Base-by-base conservation (phyloP, 1,140 invertebrate genomes). In the Hormaphis cornu region DNA sequence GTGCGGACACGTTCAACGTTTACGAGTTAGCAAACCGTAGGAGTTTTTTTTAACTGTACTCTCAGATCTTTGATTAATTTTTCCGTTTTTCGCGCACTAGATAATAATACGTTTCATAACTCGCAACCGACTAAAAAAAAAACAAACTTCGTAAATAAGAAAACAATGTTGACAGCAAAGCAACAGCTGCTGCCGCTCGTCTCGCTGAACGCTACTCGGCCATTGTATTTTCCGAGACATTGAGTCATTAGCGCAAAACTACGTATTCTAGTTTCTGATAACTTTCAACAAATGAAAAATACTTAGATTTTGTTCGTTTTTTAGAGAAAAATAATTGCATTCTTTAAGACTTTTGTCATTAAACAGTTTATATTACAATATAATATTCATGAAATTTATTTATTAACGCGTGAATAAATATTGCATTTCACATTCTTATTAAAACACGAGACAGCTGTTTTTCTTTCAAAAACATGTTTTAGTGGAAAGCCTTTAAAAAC, bases 121-220 rank as follows among this genome's bases (percentile, higher is more conserved):
- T 16, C 35, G 22, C n/a, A 46, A 61, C 44, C 40, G 40, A 30
- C 40, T 46, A 28, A 33, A 28, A 46, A 63, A 30, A 46, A 10
- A 46, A 24, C 24, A 26, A 40, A 16, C n/a, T n/a, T n/a, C n/a
- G n/a, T n/a, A 16, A 30, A 42, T 28, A 14, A 42, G 20, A 42
- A 59, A 28, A 12, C n/a, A 10, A n/a, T 24, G 58, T 46, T 44
- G 42, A 63, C 58, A 63, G 42, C 14, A n/a, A n/a, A n/a, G n/a
- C n/a, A n/a, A n/a, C n/a, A n/a, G 18, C 58, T 44, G 58, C 58
- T 63, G 58, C 46, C 58, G 26, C 58, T 10, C 33, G 33, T 58
- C 20, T 58, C 24, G 40, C 54, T 37, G 33, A 58, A 40, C 54
- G 54, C n/a, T 58, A 50, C 40, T 58, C 24, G 35, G 54, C 22